phyloP scores from a whole-genome alignment of 37 sponge, comb jelly and placozoan genomes.

The Geodia barretti region DNA sequence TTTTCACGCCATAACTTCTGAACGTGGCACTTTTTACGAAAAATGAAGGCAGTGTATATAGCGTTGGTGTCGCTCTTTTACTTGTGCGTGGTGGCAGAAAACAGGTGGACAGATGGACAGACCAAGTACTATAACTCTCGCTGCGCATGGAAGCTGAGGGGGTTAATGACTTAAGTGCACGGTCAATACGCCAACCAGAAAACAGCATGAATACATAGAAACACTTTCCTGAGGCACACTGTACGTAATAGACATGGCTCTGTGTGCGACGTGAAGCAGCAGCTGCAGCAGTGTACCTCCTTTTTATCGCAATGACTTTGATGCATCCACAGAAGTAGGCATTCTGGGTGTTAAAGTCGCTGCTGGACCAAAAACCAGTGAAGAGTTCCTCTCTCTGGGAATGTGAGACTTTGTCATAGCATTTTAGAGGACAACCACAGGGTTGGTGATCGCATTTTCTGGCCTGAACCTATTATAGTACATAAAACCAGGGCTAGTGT shows the following conservation, averaged over 20 bases:
- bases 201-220: conserved; percentile 7
- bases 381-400: conserved; percentile 11
- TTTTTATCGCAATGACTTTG: not conserved
- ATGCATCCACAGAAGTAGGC: conserved; percentile 31
- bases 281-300: not conserved
- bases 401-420: conserved; percentile 6
- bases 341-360: conserved; percentile 23
- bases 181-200: not conserved
- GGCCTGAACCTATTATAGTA: too few species aligned
- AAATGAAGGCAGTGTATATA: too few species aligned
- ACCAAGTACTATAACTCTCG: too few species aligned
- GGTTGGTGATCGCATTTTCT: too few species aligned
- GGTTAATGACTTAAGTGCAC: conserved; percentile 1
- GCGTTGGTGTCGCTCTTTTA: too few species aligned
- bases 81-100: too few species aligned
- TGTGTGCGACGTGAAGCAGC: not conserved
- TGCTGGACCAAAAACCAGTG: conserved; percentile 22
- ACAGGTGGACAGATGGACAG: too few species aligned
- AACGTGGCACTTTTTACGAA: too few species aligned
- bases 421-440: not conserved
- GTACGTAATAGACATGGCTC: conserved; percentile 10
- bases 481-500: too few species aligned
- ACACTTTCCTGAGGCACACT: conserved; percentile 7
- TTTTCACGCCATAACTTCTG: too few species aligned
- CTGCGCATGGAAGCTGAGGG: too few species aligned